A percentile compares a stretch with the other conserved stretches of the same genome.
Evolutionary conservation across 1,140 invertebrate genomes (phyloP).

Genomic region (Lordiphosa stackelbergi): DNA sequence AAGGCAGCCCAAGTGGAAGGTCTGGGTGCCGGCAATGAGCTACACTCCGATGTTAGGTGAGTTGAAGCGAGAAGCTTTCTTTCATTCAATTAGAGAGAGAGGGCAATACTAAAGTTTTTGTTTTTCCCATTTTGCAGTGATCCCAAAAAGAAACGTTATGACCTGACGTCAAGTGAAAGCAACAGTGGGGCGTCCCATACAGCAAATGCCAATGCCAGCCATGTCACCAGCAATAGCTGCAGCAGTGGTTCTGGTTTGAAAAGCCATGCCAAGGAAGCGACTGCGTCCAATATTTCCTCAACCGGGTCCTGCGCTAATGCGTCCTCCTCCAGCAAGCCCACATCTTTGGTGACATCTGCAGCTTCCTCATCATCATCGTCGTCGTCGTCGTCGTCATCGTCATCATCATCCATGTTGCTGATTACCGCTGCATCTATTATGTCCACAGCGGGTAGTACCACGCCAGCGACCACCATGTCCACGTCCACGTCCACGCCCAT

Average conservation of each 20-base stretch:
- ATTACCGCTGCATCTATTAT: conserved; percentile 33
- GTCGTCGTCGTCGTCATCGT: conserved; percentile 29
- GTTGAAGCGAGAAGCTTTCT: conserved; percentile 10
- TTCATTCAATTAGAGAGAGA: not conserved
- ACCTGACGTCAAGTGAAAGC: conserved; percentile 25
- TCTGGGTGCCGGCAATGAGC: conserved; percentile 66
- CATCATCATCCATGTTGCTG: conserved; percentile 21
- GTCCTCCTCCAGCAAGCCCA: conserved; percentile 2
- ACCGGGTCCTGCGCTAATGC: too few relatives aligned
- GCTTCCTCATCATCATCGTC: conserved; percentile 37
- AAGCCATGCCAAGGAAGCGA: conserved; percentile 33
- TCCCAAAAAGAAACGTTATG: conserved; percentile 72
- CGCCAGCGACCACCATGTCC: conserved; percentile 22
- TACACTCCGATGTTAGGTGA: conserved; percentile 71
- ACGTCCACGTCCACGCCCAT: conserved; percentile 8
- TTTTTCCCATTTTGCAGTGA: conserved; percentile 47
- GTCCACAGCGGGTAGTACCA: conserved; percentile 23
- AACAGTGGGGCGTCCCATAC: not conserved
- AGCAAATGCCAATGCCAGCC: conserved; percentile 11
- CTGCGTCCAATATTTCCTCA: conserved; percentile 16
- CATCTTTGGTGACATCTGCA: conserved; percentile 23
- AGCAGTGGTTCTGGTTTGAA: conserved; percentile 21
- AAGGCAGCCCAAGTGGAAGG: conserved; percentile 73
- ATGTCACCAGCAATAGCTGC: conserved; percentile 14
- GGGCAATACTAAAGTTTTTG: not conserved